phyloP scores from a whole-genome alignment of 1,140 invertebrate genomes.

The Dryas iulia region DNA sequence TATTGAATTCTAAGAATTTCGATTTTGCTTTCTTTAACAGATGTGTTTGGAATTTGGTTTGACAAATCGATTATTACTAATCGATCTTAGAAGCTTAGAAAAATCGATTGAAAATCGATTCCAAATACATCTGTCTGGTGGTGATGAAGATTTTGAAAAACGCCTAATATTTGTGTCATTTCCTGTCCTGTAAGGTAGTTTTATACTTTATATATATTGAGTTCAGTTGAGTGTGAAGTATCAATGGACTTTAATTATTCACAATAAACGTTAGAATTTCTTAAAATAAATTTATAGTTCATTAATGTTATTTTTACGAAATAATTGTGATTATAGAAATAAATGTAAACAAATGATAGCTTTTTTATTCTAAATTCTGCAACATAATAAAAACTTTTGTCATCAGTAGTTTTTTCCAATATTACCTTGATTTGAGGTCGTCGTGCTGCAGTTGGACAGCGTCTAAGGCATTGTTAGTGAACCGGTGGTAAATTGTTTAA shows the following conservation, averaged over 20 bases:
- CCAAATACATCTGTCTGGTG: background rate
- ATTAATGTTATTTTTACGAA: slow-evolving; percentile 27
- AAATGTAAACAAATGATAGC: slow-evolving; percentile 4
- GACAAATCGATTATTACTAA: background rate
- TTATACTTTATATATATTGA: background rate
- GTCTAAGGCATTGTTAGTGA: no score
- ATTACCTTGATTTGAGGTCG: no score
- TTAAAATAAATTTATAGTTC: slow-evolving; percentile 25
- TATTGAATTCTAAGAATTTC: background rate
- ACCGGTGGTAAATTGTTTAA: no score
- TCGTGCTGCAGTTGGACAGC: no score
- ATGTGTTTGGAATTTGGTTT: background rate
- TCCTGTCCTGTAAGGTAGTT: slow-evolving; percentile 26
- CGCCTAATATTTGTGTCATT: slow-evolving; percentile 32
- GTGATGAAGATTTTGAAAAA: background rate
- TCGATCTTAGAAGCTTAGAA: no score
- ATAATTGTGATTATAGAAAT: slow-evolving; percentile 35
- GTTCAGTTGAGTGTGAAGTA: background rate
- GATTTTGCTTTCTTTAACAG: background rate
- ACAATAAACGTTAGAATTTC: background rate
- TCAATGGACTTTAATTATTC: slow-evolving; percentile 5
- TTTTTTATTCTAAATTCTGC: background rate
- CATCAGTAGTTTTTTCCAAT: no score
- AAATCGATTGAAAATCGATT: background rate
- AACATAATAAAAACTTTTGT: no score